Percentiles rank a stretch among this genome's conserved stretches.
Conservation (phyloP, 2,888 invertebrate genomes). For the Resseliella maxima region DNA sequence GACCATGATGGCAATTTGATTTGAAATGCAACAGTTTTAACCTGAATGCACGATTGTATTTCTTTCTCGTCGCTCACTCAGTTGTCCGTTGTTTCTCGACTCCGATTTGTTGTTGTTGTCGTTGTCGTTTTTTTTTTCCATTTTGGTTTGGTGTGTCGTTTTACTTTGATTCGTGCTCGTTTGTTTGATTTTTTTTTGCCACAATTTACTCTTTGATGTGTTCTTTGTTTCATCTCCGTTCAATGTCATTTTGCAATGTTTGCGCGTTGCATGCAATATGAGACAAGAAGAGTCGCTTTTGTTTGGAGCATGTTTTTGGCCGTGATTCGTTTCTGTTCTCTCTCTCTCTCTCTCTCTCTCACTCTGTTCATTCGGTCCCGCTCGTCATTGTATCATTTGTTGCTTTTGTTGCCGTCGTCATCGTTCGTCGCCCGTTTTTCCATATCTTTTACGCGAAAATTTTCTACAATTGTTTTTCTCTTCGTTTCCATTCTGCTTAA, state of each 20-base stretch:
- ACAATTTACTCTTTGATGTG: conserved; percentile 37
- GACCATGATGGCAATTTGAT: conserved; percentile 41
- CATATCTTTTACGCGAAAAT: neutral
- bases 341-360: neutral
- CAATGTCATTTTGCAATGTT: conserved; percentile 27
- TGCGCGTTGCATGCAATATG: conserved; percentile 24
- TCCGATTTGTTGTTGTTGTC: neutral
- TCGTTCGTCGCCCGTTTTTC: conserved; percentile 15
- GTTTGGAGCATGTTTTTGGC: neutral
- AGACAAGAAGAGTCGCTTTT: neutral
- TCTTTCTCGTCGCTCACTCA: neutral
- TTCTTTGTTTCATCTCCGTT: conserved; percentile 22
- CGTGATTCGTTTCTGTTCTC: neutral
- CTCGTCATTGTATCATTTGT: too few relatives aligned
- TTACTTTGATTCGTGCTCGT: conserved; percentile 1
- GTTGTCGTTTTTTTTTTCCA: neutral
- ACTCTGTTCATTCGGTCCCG: neutral
- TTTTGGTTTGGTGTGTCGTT: neutral
- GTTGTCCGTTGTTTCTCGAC: neutral
- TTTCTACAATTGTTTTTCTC: neutral
- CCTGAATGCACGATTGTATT: conserved; percentile 38
- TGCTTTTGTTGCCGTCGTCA: too few relatives aligned
- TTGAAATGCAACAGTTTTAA: conserved; percentile 44
- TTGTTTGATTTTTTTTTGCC: conserved; percentile 48
- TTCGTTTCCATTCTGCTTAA: conserved; percentile 29